phyloP scores from a whole-genome alignment of 1,140 invertebrate species.

The Macrostomum lignano region DNA sequence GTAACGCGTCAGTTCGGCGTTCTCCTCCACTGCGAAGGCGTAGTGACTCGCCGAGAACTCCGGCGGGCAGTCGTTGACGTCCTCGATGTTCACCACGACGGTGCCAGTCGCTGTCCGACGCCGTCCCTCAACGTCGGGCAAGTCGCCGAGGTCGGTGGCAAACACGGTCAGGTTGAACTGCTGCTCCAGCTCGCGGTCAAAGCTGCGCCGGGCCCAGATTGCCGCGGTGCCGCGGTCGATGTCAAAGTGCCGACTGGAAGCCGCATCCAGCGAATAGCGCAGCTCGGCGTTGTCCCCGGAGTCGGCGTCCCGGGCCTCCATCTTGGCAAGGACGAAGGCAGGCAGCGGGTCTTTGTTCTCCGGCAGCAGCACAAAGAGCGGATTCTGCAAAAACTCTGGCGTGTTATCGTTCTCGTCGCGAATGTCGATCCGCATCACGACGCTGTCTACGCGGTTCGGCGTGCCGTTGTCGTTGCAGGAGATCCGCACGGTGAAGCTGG shows the following conservation, averaged over 20 bases:
- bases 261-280: neutral
- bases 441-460: neutral
- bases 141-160: neutral
- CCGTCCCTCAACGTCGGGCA: neutral
- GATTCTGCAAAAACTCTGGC: neutral
- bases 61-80: slow-evolving; percentile 1
- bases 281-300: neutral
- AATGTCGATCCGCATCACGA: neutral
- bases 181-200: neutral
- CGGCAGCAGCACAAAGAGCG: too few relatives aligned
- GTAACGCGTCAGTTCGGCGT: neutral
- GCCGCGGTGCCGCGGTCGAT: neutral
- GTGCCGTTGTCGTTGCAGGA: neutral
- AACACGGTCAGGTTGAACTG: neutral
- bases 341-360: too few relatives aligned
- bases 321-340: too few relatives aligned
- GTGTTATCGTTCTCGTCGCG: neutral
- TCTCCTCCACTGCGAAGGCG: neutral
- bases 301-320: neutral
- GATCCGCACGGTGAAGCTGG: neutral
- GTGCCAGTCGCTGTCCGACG: neutral
- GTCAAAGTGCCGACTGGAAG: neutral
- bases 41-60: neutral
- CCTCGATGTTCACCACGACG: slow-evolving; percentile 1
- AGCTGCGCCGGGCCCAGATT: neutral